Percentiles rank a stretch among this genome's conserved stretches.
Conservation (phyloP, 2,113 vertebrate species). For the Gnathonemus longibarbis region DNA sequence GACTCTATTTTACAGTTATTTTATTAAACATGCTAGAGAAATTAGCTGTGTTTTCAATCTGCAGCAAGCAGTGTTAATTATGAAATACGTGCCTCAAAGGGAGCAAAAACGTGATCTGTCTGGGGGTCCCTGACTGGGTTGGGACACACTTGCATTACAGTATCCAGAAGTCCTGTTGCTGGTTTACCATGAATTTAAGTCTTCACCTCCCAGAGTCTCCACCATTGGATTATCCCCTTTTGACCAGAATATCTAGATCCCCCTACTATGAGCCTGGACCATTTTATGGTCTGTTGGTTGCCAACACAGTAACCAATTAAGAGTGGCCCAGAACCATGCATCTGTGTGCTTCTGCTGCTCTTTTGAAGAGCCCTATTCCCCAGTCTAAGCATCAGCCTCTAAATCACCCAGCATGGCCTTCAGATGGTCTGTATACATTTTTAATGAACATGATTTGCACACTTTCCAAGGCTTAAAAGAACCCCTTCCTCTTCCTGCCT, state of each 20-base stretch:
- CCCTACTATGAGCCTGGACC: neutral
- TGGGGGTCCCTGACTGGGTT: neutral
- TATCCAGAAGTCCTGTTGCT: neutral
- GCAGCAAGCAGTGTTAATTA: neutral
- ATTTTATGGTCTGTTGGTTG: neutral
- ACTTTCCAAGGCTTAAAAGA: neutral
- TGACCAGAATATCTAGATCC: neutral
- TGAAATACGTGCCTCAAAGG: neutral
- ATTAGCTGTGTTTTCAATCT: neutral
- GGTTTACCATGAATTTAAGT: neutral
- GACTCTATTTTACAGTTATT: neutral
- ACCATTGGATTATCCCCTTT: neutral
- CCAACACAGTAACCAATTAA: neutral
- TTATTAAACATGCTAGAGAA: neutral
- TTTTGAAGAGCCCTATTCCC: no score
- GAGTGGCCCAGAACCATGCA: neutral
- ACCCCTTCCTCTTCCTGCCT: neutral
- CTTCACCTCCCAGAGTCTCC: neutral
- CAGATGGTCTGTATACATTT: conserved; percentile 12
- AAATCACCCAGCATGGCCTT: conserved; percentile 6
- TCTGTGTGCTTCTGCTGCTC: neutral
- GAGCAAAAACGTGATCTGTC: neutral
- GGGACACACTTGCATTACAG: neutral
- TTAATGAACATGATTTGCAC: conserved; percentile 12
- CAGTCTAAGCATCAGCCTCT: neutral